Evolutionary conservation across 2,113 vertebrate genomes (phyloP).

Genomic region (Xiphias gladius): DNA sequence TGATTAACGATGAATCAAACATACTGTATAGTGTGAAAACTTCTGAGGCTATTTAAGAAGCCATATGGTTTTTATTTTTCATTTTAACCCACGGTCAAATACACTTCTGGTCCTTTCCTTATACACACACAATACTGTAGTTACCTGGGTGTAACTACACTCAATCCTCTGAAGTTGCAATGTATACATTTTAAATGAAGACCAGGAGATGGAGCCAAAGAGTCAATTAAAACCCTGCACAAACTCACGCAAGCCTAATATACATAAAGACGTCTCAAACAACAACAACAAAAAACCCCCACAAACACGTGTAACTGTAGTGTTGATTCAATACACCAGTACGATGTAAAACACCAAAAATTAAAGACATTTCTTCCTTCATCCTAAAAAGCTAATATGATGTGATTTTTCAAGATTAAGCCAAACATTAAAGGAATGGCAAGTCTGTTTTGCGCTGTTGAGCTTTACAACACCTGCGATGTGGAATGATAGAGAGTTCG

Average conservation of each 20-base stretch:
- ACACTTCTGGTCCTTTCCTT: constrained; percentile 23
- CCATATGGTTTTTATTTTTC: constrained; percentile 20
- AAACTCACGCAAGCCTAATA: constrained; percentile 3
- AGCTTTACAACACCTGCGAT: constrained; percentile 21
- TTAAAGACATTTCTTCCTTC: constrained; percentile 20
- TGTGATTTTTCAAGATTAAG: neutral
- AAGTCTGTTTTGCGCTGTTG: constrained; percentile 6
- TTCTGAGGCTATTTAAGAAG: constrained; percentile 26
- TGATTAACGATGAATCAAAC: constrained; percentile 30
- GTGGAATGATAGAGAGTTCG: constrained; percentile 30
- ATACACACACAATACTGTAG: neutral
- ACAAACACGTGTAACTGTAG: constrained; percentile 9
- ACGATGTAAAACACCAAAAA: constrained; percentile 17
- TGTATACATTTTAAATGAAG: constrained; percentile 12
- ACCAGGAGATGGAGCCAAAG: constrained; percentile 71
- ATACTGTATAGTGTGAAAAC: constrained; percentile 1
- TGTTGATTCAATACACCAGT: constrained; percentile 14
- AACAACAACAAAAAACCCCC: constrained; percentile 16
- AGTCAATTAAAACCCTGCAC: constrained; percentile 25
- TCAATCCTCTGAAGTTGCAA: constrained; percentile 4
- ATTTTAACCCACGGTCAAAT: constrained; percentile 22
- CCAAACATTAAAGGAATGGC: constrained; percentile 10
- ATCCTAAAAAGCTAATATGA: constrained; percentile 4
- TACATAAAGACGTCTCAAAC: constrained; percentile 1
- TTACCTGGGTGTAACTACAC: constrained; percentile 11